A percentile compares a stretch with the other conserved stretches of the same genome.
phyloP scores from a whole-genome alignment of 2,113 vertebrate species.

The Peromyscus leucopus region DNA sequence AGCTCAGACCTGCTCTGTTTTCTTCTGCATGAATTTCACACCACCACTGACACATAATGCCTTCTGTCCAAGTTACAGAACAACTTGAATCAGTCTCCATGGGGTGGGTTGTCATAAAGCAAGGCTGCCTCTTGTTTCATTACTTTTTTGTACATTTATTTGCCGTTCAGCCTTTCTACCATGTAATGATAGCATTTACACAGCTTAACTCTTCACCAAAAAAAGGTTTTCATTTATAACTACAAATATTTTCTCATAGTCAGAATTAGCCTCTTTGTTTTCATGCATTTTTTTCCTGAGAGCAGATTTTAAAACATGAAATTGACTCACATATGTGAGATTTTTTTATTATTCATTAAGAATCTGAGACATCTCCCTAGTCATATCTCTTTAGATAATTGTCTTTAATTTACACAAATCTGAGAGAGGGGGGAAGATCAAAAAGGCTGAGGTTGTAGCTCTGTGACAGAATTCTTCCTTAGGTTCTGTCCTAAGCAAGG shows the following conservation, averaged over 20 bases:
- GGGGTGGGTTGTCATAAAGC: not conserved
- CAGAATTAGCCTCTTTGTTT: not conserved
- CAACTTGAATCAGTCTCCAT: not conserved
- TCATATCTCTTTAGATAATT: not conserved
- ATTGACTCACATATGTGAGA: not conserved
- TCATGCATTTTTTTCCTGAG: not conserved
- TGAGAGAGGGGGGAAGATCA: not conserved
- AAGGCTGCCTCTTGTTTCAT: not conserved
- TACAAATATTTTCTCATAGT: conserved; percentile 28
- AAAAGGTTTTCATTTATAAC: not conserved
- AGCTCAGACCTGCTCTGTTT: not conserved
- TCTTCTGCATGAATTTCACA: conserved; percentile 1
- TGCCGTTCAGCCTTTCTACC: not conserved
- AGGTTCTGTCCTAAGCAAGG: not conserved
- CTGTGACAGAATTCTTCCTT: not conserved
- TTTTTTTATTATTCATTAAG: not conserved
- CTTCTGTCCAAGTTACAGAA: not conserved
- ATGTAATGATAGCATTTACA: not conserved
- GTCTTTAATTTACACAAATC: not conserved
- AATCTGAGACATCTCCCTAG: not conserved
- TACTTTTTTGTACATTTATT: not conserved
- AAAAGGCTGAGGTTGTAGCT: not conserved
- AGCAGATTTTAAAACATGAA: not conserved
- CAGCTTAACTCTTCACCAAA: not conserved
- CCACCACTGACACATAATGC: not conserved